These are phyloP conservation scores for Brachionus manjavacas DNA, from an alignment of 1,140 invertebrate species.

Conservation along the genomic window DNA sequence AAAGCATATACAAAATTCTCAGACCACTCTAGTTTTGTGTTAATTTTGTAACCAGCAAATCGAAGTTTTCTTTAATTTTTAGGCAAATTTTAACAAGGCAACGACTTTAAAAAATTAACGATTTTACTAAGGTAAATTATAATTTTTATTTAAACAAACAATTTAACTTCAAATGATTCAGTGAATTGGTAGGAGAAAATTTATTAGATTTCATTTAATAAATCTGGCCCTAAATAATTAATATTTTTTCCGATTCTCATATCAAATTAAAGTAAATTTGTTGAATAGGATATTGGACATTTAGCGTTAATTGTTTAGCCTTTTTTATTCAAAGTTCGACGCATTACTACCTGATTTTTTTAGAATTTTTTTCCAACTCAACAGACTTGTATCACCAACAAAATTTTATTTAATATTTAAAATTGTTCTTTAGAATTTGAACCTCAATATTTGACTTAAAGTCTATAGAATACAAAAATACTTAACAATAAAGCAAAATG, in stretches of 20 bases:
- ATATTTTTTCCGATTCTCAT: background rate
- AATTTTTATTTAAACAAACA: background rate
- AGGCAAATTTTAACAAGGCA: background rate
- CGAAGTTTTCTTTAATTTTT: background rate
- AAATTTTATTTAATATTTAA: background rate
- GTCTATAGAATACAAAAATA: background rate
- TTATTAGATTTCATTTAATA: conserved; percentile 1
- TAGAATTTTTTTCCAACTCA: background rate
- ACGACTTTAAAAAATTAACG: background rate
- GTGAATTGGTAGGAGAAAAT: background rate
- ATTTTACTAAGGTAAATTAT: background rate
- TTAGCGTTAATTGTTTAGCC: background rate
- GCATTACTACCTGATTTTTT: background rate
- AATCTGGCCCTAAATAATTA: background rate
- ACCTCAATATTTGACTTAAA: conserved; percentile 2
- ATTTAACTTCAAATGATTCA: background rate
- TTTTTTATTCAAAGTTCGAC: background rate
- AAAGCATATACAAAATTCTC: background rate
- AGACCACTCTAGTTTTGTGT: background rate
- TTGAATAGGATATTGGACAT: background rate
- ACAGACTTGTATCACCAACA: background rate
- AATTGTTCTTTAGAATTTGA: conserved; percentile 15
- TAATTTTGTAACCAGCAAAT: background rate
- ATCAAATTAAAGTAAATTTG: background rate
- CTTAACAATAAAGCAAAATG: background rate